These are phyloP conservation scores for Malurus cyaneus DNA, from an alignment of 2,113 vertebrate species.

Conservation along the genomic window DNA sequence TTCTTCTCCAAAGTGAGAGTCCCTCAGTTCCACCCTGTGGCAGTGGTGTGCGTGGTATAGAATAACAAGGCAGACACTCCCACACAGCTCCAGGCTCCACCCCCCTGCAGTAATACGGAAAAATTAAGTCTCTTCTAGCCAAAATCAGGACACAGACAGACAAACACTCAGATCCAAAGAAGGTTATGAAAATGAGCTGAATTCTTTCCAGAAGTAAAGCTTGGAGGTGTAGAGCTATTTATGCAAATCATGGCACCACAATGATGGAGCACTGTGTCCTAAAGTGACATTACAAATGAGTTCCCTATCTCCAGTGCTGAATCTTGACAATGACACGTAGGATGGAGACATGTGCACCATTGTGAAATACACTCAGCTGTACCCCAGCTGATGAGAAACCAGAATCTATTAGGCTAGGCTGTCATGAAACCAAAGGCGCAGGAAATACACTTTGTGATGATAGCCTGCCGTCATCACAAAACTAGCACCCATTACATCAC, in stretches of 20 bases:
- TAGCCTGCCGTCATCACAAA: neutral
- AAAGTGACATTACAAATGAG: neutral
- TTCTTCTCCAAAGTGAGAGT: neutral
- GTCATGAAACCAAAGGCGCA: neutral
- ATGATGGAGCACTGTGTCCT: neutral
- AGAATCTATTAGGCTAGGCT: neutral
- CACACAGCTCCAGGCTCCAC: fast-evolving
- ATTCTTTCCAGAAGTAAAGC: neutral
- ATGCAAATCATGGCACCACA: neutral
- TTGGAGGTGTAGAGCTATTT: neutral
- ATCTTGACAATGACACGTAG: neutral
- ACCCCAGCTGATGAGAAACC: neutral
- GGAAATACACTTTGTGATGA: neutral
- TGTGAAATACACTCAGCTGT: neutral
- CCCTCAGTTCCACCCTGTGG: fast-evolving
- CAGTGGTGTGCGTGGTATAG: neutral
- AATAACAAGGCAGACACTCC: fast-evolving
- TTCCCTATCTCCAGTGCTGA: neutral
- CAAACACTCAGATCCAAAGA: neutral
- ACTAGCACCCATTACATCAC: neutral
- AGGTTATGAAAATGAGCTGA: neutral
- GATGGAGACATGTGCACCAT: neutral
- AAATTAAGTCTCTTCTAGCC: neutral
- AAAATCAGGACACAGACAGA: neutral
- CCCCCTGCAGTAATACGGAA: neutral